Evolutionary conservation across 2,113 vertebrate species (phyloP).

Genomic region (Myiozetetes cayanensis): DNA sequence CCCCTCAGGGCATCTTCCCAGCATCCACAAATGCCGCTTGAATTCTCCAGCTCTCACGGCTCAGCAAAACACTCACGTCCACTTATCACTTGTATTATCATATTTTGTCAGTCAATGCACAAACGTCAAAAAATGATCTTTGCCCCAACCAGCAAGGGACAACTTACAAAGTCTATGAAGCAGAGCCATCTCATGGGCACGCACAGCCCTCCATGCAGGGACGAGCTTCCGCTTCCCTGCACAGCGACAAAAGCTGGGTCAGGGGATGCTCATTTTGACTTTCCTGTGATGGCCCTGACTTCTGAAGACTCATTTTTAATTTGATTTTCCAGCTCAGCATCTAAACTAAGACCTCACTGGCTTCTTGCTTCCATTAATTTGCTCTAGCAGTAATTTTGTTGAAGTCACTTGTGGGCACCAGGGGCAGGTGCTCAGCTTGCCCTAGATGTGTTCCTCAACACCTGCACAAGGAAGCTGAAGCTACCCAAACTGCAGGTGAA

Average conservation of each 20-base stretch:
- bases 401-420: accelerated
- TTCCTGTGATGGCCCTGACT: not conserved
- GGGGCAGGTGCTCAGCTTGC: not conserved
- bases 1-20: not conserved
- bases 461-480: not conserved
- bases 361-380: not conserved
- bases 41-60: not conserved
- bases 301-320: not conserved
- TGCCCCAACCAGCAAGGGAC: not conserved
- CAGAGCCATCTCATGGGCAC: not conserved
- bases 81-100: not conserved
- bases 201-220: not conserved
- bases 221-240: not conserved
- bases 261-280: not conserved
- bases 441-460: not conserved
- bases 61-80: not conserved
- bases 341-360: not conserved
- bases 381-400: not conserved
- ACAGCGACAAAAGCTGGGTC: not conserved
- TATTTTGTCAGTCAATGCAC: not conserved
- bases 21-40: not conserved
- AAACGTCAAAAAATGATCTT: not conserved
- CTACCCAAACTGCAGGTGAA: not conserved
- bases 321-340: slow-evolving; percentile 22
- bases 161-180: not conserved